Percentiles rank a stretch among this genome's conserved stretches.
These are phyloP conservation scores for Pelmatolapia mariae DNA, from an alignment of 2,113 vertebrate species.

Conservation along the genomic window DNA sequence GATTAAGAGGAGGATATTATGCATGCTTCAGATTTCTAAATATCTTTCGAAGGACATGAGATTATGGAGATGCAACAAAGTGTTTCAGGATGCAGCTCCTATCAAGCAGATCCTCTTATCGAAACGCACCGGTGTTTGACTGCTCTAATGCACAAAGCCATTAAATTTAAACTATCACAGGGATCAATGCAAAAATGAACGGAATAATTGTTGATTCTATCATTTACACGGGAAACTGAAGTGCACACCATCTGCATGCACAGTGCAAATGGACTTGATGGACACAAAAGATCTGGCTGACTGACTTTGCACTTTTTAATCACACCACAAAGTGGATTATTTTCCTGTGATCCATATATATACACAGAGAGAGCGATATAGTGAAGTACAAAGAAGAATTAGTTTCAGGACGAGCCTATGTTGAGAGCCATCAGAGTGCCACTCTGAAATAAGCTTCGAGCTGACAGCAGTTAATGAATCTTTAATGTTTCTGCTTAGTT, in stretches of 20 bases:
- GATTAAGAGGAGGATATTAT: conserved; percentile 20
- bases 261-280: background rate
- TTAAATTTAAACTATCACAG: background rate
- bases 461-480: conserved; percentile 47
- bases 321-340: background rate
- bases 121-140: background rate
- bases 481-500: conserved; percentile 67
- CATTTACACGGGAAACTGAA: background rate
- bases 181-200: background rate
- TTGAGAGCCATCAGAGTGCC: conserved; percentile 21
- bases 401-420: background rate
- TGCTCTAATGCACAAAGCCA: background rate
- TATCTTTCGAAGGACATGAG: conserved; percentile 16
- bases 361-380: background rate
- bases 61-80: background rate
- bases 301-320: background rate
- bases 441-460: conserved; percentile 44
- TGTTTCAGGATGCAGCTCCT: background rate
- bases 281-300: background rate
- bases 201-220: background rate
- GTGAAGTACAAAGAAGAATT: background rate
- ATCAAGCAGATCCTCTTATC: conserved; percentile 5
- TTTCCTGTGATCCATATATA: background rate
- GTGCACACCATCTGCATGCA: background rate
- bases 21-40: conserved; percentile 4